A percentile compares a stretch with the other conserved stretches of the same genome.
phyloP scores from a whole-genome alignment of 1,140 invertebrate genomes.

The Lepidurus couesii region DNA sequence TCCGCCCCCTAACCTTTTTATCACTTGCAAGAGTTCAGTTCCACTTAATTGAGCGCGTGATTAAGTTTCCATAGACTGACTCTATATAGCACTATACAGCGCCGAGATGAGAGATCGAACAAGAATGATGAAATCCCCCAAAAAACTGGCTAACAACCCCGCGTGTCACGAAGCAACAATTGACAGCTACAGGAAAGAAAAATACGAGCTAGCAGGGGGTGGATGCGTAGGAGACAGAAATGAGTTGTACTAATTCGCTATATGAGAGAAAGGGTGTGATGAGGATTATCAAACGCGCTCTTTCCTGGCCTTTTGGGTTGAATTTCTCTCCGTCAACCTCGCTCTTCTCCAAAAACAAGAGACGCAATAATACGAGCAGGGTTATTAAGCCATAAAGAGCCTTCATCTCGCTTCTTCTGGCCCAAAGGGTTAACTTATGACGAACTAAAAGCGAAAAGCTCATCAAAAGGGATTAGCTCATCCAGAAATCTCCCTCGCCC shows the following conservation, averaged over 20 bases:
- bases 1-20: constrained; percentile 17
- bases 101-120: neutral
- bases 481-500: constrained; percentile 4
- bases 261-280: constrained; percentile 5
- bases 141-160: constrained; percentile 7
- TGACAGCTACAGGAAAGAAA: neutral
- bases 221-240: constrained; percentile 14
- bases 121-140: neutral
- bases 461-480: constrained; percentile 21
- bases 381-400: constrained; percentile 15
- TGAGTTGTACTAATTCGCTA: neutral
- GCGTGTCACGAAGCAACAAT: constrained; percentile 21
- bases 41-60: constrained; percentile 18
- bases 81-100: neutral
- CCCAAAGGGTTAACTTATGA: constrained; percentile 18
- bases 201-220: neutral
- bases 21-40: neutral
- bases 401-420: neutral
- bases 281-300: neutral
- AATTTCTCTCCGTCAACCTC: neutral
- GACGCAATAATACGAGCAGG: neutral
- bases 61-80: neutral
- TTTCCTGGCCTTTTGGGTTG: neutral
- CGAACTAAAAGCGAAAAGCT: constrained; percentile 19
- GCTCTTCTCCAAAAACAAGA: neutral